Base-by-base conservation (phyloP, 1,140 invertebrate genomes). In the Euborellia annulipes region DNA sequence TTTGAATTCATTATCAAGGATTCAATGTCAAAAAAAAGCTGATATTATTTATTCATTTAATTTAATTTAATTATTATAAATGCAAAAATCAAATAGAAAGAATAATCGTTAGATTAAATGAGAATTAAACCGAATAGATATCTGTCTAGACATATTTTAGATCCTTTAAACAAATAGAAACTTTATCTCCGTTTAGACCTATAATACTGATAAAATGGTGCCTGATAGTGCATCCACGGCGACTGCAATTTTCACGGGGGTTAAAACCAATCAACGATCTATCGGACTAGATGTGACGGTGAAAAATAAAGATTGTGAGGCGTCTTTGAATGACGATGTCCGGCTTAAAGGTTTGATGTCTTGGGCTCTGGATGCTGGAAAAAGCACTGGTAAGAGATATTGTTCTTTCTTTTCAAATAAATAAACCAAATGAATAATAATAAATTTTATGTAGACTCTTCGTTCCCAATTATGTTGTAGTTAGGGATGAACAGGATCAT, bases 221-320 rank as follows among this genome's bases (percentile, higher is more conserved):
- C 72, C 87, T 0, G 88, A 92, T 58, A 85, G 82, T 0, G 84
- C 85, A 0, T 84, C 77, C 45, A 77, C 82, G 1, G 82, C 79
- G 0, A 91, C 86, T 0, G 83, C 87, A 0, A 85, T 85, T 53
- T 65, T 91, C n/a, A 70, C 72, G 7, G 89, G 89, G 3, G 77
- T 90, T 1, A 93, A 93, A 62, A 76, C 75, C 1, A 87, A 88
- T 55, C 73, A 72, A 37, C 80, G 73, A n/a, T 82, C 78, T 1
- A 66, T 90, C 1, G 86, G 86, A 0, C 69, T 90, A 0, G 76
- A 79, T 49, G 76, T 71, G 0, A 67, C 71, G n/a, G 74, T 79
- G 0, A 69, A 67, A 2, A 60, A 67, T 22, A 62, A 65, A 0
- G 69, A 77, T 32, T 78, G 82, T n/a, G 52, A 63, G 44, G 67